A percentile compares a stretch with the other conserved stretches of the same genome.
Conservation (phyloP, 2,113 vertebrate species). For the Cyanoramphus novaezelandiae region DNA sequence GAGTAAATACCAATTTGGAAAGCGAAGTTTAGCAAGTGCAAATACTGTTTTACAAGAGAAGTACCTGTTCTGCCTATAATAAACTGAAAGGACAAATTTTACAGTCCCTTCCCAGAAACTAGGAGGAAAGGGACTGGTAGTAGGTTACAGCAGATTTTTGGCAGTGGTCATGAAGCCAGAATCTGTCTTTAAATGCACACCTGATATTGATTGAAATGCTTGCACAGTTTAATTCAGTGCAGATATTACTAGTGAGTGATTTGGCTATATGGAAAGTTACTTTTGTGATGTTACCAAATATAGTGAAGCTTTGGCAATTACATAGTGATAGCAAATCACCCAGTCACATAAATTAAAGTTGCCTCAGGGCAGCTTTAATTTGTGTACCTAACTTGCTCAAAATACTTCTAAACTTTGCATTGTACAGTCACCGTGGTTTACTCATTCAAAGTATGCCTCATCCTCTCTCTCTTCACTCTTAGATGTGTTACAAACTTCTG, state of each 20-base stretch:
- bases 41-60: background rate
- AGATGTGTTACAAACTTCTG: background rate
- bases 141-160: background rate
- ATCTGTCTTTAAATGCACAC: background rate
- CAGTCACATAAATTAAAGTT: background rate
- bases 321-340: slow-evolving; percentile 19
- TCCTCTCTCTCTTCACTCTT: background rate
- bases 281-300: slow-evolving; percentile 35
- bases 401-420: slow-evolving; percentile 26
- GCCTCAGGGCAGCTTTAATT: slow-evolving; percentile 22
- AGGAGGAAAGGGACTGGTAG: background rate
- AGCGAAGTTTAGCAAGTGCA: background rate
- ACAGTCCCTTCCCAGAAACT: background rate
- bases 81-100: background rate
- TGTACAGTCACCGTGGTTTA: background rate
- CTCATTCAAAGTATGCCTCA: background rate
- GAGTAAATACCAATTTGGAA: background rate
- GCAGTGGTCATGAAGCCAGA: background rate
- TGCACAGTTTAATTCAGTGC: background rate
- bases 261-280: slow-evolving; percentile 5
- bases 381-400: slow-evolving; percentile 31
- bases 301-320: slow-evolving; percentile 40
- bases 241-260: background rate
- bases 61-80: background rate
- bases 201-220: background rate